These are phyloP conservation scores for Piprites chloris DNA, from an alignment of 2,113 vertebrate genomes.

Conservation along the genomic window DNA sequence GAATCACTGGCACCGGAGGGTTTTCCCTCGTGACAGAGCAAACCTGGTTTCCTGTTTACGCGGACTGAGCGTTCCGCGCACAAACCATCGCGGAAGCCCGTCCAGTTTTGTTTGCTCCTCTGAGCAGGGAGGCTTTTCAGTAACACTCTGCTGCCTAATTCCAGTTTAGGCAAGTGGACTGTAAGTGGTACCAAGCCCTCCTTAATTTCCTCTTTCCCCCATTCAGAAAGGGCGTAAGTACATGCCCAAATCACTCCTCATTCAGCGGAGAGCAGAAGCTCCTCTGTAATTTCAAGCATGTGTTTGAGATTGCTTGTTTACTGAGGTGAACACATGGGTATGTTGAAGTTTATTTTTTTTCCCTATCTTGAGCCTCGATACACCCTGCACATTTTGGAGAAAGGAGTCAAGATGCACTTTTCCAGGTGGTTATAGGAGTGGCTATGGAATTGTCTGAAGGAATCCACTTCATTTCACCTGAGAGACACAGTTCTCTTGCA, in stretches of 20 bases:
- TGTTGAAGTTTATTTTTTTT: neutral
- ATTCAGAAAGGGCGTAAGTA: neutral
- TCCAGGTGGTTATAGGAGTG: neutral
- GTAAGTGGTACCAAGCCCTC: neutral
- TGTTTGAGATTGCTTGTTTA: neutral
- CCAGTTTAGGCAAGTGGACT: neutral
- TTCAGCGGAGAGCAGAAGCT: neutral
- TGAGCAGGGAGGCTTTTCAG: neutral
- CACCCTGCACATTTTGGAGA: neutral
- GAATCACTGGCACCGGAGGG: neutral
- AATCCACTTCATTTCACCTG: neutral
- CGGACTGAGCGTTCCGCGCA: fast-evolving
- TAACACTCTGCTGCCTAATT: neutral
- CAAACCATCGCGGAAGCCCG: fast-evolving
- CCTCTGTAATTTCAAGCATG: neutral
- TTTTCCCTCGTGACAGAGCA: neutral
- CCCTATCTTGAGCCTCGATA: neutral
- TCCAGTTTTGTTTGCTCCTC: neutral
- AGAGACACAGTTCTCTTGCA: neutral
- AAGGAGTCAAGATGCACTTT: neutral
- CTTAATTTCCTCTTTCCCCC: neutral
- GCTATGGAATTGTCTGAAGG: neutral
- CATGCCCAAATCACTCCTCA: neutral
- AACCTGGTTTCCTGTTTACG: neutral
- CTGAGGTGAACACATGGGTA: fast-evolving